These are phyloP conservation scores for Mormoops blainvillei DNA, from an alignment of 2,113 vertebrate genomes.

Conservation along the genomic window DNA sequence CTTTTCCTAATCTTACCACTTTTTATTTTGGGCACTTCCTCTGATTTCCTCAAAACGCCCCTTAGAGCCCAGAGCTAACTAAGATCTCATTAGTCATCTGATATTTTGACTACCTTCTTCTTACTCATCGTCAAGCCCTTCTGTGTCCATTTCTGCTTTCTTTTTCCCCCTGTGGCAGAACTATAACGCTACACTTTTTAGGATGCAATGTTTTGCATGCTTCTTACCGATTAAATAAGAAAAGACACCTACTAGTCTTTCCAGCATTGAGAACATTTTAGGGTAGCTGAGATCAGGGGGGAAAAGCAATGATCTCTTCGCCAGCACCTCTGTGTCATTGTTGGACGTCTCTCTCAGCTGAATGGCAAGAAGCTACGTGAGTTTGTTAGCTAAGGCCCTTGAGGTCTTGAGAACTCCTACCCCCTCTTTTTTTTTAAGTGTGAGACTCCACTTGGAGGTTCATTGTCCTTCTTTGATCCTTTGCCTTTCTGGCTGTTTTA, in stretches of 20 bases:
- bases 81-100: background rate
- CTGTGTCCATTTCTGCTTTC: background rate
- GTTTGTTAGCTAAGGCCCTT: background rate
- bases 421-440: background rate
- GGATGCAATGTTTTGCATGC: background rate
- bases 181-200: background rate
- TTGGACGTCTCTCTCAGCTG: background rate
- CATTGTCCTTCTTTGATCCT: background rate
- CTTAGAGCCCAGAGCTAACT: background rate
- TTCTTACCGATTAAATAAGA: background rate
- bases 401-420: background rate
- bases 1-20: background rate
- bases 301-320: background rate
- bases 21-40: background rate
- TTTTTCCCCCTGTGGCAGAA: background rate
- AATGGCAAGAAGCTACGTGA: background rate
- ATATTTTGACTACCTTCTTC: background rate
- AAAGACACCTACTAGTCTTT: background rate
- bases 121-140: background rate
- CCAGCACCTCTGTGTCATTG: fast-evolving
- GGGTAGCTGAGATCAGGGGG: background rate
- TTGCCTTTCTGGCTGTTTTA: background rate
- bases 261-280: background rate
- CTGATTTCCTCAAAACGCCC: background rate
- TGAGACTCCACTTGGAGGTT: background rate